phyloP scores from a whole-genome alignment of 1,140 invertebrate species.

The Ceratina australensis region DNA sequence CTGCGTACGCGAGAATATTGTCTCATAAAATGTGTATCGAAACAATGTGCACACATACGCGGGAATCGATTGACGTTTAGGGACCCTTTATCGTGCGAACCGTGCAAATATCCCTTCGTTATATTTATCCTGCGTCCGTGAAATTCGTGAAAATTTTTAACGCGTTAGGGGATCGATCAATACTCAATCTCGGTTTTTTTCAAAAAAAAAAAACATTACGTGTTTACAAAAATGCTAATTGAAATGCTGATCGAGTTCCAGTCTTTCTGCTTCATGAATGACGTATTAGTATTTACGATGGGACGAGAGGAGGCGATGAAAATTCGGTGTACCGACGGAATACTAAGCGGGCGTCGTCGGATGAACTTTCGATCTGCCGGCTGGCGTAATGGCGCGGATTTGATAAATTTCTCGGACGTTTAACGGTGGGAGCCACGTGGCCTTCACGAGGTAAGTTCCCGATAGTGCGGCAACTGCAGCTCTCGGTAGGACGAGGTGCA shows the following conservation, averaged over 20 bases:
- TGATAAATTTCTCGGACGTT: conserved; percentile 29
- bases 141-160: no score
- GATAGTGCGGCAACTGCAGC: background rate
- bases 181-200: no score
- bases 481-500: background rate
- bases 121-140: no score
- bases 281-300: no score
- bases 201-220: no score
- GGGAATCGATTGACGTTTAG: conserved; percentile 54
- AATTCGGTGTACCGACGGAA: background rate
- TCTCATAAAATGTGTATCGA: background rate
- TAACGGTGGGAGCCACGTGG: conserved; percentile 27
- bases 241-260: no score
- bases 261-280: no score
- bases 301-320: background rate
- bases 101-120: no score
- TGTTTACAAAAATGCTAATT: no score
- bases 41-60: conserved; percentile 47
- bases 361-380: conserved; percentile 29
- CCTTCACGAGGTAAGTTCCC: conserved; percentile 26
- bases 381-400: conserved; percentile 23
- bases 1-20: no score
- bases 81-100: conserved; percentile 25
- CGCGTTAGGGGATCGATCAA: no score
- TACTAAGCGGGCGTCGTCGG: background rate